A percentile compares a stretch with the other conserved stretches of the same genome.
Conservation (phyloP, 2,888 invertebrate species). For the Autographa gamma region DNA sequence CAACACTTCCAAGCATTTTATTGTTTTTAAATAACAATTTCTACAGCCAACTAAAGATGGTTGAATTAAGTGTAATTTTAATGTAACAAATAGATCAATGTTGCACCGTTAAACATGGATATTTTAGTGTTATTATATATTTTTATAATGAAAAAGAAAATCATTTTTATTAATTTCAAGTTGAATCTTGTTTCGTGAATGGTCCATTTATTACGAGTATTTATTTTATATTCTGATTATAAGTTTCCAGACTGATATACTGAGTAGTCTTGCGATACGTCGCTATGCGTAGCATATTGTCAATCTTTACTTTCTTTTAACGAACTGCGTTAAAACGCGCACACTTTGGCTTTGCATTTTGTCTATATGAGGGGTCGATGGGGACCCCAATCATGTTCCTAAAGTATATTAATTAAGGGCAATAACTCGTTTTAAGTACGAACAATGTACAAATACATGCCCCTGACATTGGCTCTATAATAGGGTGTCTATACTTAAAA, state of each 20-base stretch:
- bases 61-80: conserved; percentile 68
- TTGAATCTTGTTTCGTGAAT: conserved; percentile 64
- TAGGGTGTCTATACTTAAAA: conserved; percentile 49
- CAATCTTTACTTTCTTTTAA: conserved; percentile 54
- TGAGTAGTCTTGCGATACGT: conserved; percentile 43
- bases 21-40: conserved; percentile 37
- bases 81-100: conserved; percentile 77
- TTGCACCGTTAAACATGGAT: conserved; percentile 81
- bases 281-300: conserved; percentile 52
- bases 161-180: conserved; percentile 73
- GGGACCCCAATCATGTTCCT: conserved; percentile 55
- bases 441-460: conserved; percentile 52
- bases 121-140: conserved; percentile 86
- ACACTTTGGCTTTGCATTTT: conserved; percentile 54
- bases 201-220: conserved; percentile 71
- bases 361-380: conserved; percentile 36
- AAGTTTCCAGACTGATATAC: conserved; percentile 66
- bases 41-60: conserved; percentile 55
- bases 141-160: conserved; percentile 81
- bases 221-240: conserved; percentile 60
- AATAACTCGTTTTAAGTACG: conserved; percentile 41
- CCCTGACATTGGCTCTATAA: conserved; percentile 46
- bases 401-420: conserved; percentile 46
- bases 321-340: conserved; percentile 49
- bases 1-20: conserved; percentile 50